Evolutionary conservation across 2,113 vertebrate genomes (phyloP), one percentile per base, ranked within the genome.

Genomic region (Xiphophorus maculatus): DNA sequence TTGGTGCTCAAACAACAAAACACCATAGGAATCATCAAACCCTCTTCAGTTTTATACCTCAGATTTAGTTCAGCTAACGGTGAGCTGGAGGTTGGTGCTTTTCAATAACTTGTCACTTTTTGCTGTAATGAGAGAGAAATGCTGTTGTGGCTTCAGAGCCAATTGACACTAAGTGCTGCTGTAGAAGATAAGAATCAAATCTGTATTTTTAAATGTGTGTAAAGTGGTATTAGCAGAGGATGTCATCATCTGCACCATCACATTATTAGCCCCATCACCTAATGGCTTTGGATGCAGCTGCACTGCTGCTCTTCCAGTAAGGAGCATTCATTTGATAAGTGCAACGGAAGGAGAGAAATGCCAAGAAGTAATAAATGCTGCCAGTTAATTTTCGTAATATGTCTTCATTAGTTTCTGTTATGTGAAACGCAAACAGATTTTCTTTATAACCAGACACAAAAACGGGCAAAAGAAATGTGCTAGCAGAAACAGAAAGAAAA

Each of bases 261-360:
- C 73, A 42, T 11, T 69, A 85, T 85, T 62, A 72, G 64, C 69
- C 77, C 73, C 77, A 86, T 89, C 78, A 84, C 80, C 83, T 89
- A 87, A 87, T 85, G 65, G 73, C 54, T 32, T 68, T 80, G 87
- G 84, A 80, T 29, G 7, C 62, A 40, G 76, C 66, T 64, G 51
- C 82, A 28, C 42, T 42, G 58, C 37, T 75, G 63, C 84, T 70
- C 71, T 78, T 75, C 51, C 37, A 71, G 69, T 58, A 63, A 58
- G 51, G 17, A 25, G 10, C 51, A n/a, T 58, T 58, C 61, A 30
- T 60, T 66, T 61, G 71, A 63, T 35, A 15, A 69, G 17, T 58
- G 17, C 25, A 9, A 25, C 25, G 7, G 51, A 25, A 58, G 25
- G 51, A n/a, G 51, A n/a, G 2, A 10, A 25, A n/a, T 48, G 51